phyloP scores from a whole-genome alignment of 2,797 vertebrate genomes.

The Danio aesculapii region DNA sequence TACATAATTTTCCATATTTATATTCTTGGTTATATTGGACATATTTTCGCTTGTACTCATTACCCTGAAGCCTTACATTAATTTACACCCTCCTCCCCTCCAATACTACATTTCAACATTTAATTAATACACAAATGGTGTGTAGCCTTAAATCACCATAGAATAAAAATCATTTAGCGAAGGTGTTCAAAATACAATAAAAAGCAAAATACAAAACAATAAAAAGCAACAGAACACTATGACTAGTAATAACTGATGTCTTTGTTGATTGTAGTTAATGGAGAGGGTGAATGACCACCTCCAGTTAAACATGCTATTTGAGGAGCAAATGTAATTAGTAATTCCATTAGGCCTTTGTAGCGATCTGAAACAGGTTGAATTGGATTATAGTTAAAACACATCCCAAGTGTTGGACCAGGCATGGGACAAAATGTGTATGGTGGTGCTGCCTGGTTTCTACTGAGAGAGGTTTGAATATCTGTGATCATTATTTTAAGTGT shows the following conservation, averaged over 20 bases:
- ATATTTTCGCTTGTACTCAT: too few species aligned
- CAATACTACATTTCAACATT: too few species aligned
- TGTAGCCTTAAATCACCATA: background rate
- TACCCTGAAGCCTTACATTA: too few species aligned
- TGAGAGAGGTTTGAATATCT: too few species aligned
- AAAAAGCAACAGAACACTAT: background rate
- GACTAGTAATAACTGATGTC: background rate
- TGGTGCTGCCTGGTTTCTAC: background rate
- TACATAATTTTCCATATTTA: too few species aligned
- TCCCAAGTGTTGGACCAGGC: background rate
- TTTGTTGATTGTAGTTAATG: background rate
- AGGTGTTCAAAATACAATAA: background rate
- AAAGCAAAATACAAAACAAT: too few species aligned
- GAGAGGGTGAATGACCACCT: background rate
- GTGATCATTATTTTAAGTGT: too few species aligned
- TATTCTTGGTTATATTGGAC: too few species aligned
- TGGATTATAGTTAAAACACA: constrained; percentile 23
- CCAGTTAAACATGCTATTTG: background rate
- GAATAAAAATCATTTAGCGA: background rate
- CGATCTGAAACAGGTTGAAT: background rate
- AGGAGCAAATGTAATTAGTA: constrained; percentile 19
- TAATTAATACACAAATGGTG: too few species aligned
- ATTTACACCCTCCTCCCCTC: too few species aligned
- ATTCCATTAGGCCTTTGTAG: background rate
- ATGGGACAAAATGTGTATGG: background rate